Percentiles rank a stretch among this genome's conserved stretches.
Conservation (phyloP, 2,797 vertebrate genomes). For the Coregonus sp. region DNA sequence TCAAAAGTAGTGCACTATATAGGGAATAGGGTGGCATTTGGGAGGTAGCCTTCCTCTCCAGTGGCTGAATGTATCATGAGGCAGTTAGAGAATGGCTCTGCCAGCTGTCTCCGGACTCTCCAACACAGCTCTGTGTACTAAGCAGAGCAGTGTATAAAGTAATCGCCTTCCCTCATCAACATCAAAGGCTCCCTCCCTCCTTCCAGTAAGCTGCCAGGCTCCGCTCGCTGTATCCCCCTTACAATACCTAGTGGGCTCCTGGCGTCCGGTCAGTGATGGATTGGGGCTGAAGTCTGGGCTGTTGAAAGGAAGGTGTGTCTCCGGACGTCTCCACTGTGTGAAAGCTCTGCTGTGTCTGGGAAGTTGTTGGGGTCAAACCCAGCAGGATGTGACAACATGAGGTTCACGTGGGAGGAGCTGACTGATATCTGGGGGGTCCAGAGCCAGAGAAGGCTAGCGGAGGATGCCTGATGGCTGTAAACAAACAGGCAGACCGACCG, state of each 20-base stretch:
- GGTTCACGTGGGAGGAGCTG: slow-evolving; percentile 29
- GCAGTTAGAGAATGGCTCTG: slow-evolving; percentile 11
- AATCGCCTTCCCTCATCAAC: slow-evolving; percentile 23
- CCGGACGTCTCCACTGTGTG: slow-evolving; percentile 22
- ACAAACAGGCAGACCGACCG: slow-evolving; percentile 6
- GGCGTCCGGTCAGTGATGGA: slow-evolving; percentile 47
- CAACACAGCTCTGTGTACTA: not conserved
- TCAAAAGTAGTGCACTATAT: not conserved
- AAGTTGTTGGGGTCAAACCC: slow-evolving; percentile 38
- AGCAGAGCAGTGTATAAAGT: slow-evolving; percentile 20
- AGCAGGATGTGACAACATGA: slow-evolving; percentile 43
- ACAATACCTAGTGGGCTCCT: slow-evolving; percentile 36
- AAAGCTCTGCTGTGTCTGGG: slow-evolving; percentile 32
- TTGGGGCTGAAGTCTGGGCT: slow-evolving; percentile 35
- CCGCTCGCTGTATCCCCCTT: slow-evolving; percentile 24
- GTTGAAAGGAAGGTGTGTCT: slow-evolving; percentile 43
- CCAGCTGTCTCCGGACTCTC: slow-evolving; percentile 6
- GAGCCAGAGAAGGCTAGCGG: not conserved
- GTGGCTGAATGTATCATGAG: slow-evolving; percentile 5
- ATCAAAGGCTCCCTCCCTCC: slow-evolving; percentile 41
- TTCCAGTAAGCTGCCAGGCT: slow-evolving; percentile 27
- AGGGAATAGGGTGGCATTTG: not conserved
- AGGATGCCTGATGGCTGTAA: slow-evolving; percentile 1
- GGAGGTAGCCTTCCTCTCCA: not conserved
- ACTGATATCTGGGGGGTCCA: slow-evolving; percentile 15